Base-by-base conservation (phyloP, 2,888 invertebrate species). In the Desoria tigrina region DNA sequence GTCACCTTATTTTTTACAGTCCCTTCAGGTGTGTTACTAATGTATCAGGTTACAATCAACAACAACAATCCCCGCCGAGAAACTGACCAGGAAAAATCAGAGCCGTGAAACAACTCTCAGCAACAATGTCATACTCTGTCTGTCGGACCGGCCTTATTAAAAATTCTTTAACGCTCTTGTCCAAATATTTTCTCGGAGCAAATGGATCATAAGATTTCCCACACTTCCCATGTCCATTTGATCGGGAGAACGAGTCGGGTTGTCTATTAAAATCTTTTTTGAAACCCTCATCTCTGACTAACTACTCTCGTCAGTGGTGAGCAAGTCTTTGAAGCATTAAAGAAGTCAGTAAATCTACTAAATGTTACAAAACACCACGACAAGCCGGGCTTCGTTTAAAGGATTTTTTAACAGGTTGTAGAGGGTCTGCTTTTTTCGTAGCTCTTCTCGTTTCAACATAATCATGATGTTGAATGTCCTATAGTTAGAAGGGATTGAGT, bases 211-310 rank as follows among this genome's bases (percentile, higher is more conserved):
- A 26, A 51, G 51, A 51, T 51, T 51, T 51, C 51, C 57, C 57
- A 42, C 57, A 57, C 57, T 57, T 57, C 24, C 24, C 42, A 57
- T 57, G 57, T 57, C 57, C 55, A 55, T 27, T 55, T 55, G 21
- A 45, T 45, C 6, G 4, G n/a, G 16, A 45, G n/a, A 45, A 16
- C n/a, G n/a, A 21, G 45, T 45, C 45, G 45, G 45, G 9, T 45
- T 16, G 45, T 45, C 45, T 45, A 45, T 45, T 45, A 21, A 45
- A 45, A 45, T 11, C 32, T 45, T n/a, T n/a, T n/a, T 45, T 45
- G 45, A 45, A 45, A 45, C 45, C 45, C 21, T 45, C n/a, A 11
- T n/a, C 16, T n/a, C 16, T 45, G 9, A 18, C 16, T 45, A 21
- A 16, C 45, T 45, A 18, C 45, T 21, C 21, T 45, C 45, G 21